Evolutionary conservation across 2,888 invertebrate genomes (phyloP), one percentile per base, ranked within the genome.

Genomic region (Anoplius nigerrimus): DNA sequence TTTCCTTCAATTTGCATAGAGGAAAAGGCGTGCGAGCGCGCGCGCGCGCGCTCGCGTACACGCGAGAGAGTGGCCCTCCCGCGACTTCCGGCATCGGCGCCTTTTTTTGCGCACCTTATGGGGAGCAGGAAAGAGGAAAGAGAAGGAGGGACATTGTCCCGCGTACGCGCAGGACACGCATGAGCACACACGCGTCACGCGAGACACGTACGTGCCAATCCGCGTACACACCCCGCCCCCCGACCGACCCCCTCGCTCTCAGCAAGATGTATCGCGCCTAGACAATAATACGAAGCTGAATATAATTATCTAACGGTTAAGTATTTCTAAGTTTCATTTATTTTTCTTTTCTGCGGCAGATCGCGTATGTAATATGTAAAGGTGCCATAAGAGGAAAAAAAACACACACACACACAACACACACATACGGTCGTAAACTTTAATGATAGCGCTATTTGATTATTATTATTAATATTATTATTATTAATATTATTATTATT

Each of bases 231-330:
- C 16, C 48, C 16, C 11, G 18, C 48, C 48, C 1, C 18, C 48
- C 48, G n/a, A n/a, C 48, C 48, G 13, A 42, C n/a, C 48, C 48
- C n/a, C n/a, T 48, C 48, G 6, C 48, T 18, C 48, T 27, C 22
- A 18, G 27, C 6, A 55, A 11, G 34, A 55, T 55, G 27, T 55
- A 18, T 55, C 34, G 34, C 24, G 22, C 21, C 34, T 74, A 69
- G 72, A 74, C 74, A 71, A 74, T 74, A 71, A 73, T 65, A n/a
- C 48, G 13, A 48, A 18, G 48, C 48, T 48, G 48, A 48, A 48
- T 34, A 34, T 48, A 48, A 73, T 67, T 67, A 73, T 59, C 62
- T 73, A 65, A 53, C 54, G 55, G 45, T 64, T 72, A 67, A 72
- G 8, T 34, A 18, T 24, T 34, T 34, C 34, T 34, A 34, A 34